Evolutionary conservation across 2,888 invertebrate species (phyloP), one percentile per base, ranked within the genome.

Genomic region (Macaria notata): DNA sequence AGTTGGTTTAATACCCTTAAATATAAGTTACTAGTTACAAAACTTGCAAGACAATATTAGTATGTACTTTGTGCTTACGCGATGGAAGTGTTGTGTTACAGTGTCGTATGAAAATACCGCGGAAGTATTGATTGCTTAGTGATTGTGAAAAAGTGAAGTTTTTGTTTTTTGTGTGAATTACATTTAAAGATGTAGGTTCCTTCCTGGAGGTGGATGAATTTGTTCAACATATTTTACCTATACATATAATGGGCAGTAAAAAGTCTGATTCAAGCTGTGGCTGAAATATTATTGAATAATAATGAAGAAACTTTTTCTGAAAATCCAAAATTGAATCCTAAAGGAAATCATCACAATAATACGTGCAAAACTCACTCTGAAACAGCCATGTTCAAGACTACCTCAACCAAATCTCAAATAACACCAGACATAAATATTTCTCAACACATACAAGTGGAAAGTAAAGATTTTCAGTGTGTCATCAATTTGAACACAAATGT

Each of bases 401-500:
- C 33, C 33, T 6, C 4, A 36, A 36, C 33, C 33, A 36, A 36
- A 36, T 36, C 4, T 36, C 33, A 4, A 1, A 36, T 6, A 36
- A 7, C 4, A 6, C 33, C 33, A 36, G 42, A 36, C 19, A 36
- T 46, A 48, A 50, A 48, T 30, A 54, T 59, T 2, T 45, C 55
- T 3, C 59, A 57, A 50, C 30, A 65, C 43, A 63, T 59, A 46
- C 41, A 61, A 38, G 43, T 61, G 39, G 55, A 60, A 29, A 57
- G 50, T 6, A 45, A 63, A 41, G 9, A 56, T 3, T 56, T 56
- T 29, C 31, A 62, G 54, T 66, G 59, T 43, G 54, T 64, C 4
- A 62, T 63, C 8, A 66, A 66, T 46, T 49, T 66, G 39, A 66
- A 63, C 7, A 63, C 63, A 8, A 66, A 54, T 4, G 43, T 63